Evolutionary conservation across 2,113 vertebrate genomes (phyloP), one percentile per base, ranked within the genome.

Genomic region (Phrynocephalus versicolor): DNA sequence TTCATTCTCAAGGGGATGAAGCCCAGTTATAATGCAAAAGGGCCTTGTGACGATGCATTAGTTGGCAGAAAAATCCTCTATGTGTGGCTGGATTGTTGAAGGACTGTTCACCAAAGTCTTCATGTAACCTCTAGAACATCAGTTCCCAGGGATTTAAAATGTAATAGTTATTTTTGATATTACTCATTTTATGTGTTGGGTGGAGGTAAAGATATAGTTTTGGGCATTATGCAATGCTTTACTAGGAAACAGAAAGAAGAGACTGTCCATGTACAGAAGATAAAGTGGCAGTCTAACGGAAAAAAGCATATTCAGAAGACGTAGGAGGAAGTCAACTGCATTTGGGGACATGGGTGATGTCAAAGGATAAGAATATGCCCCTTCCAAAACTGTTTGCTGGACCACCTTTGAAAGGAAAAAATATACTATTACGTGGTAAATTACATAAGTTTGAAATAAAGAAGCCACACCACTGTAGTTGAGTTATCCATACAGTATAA

Each of bases 1-100:
- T 79, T 87, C 27, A 16, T 87, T 93, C 81, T 92, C 89, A 88
- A 86, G 77, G 41, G 70, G 90, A 79, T 79, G 82, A 81, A 85
- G 60, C 16, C 69, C 18, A 81, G 74, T 45, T 88, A 25, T 72
- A 88, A 87, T 87, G 37, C 84, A 78, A 81, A 55, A 86, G 41
- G 33, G 37, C 83, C 82, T 67, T 81, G 23, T 2, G 6, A n/a
- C 7, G 13, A 30, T 82, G 37, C 16, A 12, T 60, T 72, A 73
- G 7, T 39, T 60, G 33, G 33, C 57, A 27, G 55, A 30, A 16
- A 72, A 72, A 73, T 37, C 33, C 23, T 39, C 3, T 21, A 27
- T 13, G 55, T 39, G 19, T 27, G 83, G 30, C 67, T 76, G 73
- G 12, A 41, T 16, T 84, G 86, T 39, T 18, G 81, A 82, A 37